A percentile compares a stretch with the other conserved stretches of the same genome.
phyloP scores from a whole-genome alignment of 2,888 invertebrate species.

The Chouioia cunea region DNA sequence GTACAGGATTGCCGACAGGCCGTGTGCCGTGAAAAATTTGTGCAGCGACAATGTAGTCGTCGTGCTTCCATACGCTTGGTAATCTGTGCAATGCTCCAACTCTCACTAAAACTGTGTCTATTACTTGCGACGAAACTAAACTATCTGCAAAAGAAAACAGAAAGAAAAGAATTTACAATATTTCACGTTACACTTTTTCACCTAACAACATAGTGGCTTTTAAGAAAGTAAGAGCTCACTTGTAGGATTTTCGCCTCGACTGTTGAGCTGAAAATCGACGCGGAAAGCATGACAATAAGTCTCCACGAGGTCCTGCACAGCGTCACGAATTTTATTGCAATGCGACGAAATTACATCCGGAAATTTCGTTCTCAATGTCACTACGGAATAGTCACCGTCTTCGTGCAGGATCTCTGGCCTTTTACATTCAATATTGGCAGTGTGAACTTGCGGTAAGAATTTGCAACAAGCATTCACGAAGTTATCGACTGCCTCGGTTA shows the following conservation, averaged over 20 bases:
- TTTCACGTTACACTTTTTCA: constrained; percentile 10
- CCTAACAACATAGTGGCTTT: constrained; percentile 8
- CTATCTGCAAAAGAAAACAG: constrained; percentile 74
- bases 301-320: constrained; percentile 85
- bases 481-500: constrained; percentile 81
- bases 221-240: constrained; percentile 54
- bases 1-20: constrained; percentile 79
- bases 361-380: constrained; percentile 72
- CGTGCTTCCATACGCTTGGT: constrained; percentile 83
- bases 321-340: constrained; percentile 81
- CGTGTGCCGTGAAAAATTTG: constrained; percentile 92
- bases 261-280: constrained; percentile 83
- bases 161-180: constrained; percentile 48
- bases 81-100: constrained; percentile 87
- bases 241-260: constrained; percentile 72
- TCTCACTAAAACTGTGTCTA: constrained; percentile 83
- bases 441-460: constrained; percentile 65
- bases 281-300: constrained; percentile 88
- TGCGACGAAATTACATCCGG: constrained; percentile 75
- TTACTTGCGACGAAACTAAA: constrained; percentile 77
- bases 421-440: constrained; percentile 66
- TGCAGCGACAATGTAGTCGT: constrained; percentile 86
- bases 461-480: constrained; percentile 75
- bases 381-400: constrained; percentile 79
- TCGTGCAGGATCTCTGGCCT: constrained; percentile 78